Conservation (phyloP, 2,888 invertebrate genomes). For the Lysandra bellargus region DNA sequence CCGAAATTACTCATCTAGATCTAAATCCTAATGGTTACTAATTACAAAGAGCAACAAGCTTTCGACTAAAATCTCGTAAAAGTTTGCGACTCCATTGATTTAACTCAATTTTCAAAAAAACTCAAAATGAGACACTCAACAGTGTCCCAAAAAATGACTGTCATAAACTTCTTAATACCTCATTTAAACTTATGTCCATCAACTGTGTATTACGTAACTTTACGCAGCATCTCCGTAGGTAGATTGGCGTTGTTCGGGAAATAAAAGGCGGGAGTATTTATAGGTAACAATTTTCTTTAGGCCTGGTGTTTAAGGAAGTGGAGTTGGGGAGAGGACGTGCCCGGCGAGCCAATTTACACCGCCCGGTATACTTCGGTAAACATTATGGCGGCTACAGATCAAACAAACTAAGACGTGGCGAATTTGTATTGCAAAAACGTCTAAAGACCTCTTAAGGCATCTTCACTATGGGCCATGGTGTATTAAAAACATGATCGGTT, state of each 20-base stretch:
- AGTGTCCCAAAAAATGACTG: background rate
- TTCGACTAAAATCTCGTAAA: background rate
- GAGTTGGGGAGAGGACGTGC: conserved; percentile 58
- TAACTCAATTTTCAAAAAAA: background rate
- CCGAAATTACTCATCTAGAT: background rate
- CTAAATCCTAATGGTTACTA: too few species aligned
- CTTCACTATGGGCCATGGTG: too few species aligned
- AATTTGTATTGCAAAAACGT: background rate
- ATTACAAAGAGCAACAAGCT: background rate
- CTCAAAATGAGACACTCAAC: background rate
- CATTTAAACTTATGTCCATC: conserved; percentile 19
- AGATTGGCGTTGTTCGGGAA: conserved; percentile 24
- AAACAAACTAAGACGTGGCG: conserved; percentile 59
- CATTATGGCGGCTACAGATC: conserved; percentile 66
- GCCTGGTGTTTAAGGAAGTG: conserved; percentile 66
- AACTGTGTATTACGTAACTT: conserved; percentile 3
- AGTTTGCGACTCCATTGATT: background rate
- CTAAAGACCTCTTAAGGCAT: background rate
- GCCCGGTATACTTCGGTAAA: conserved; percentile 48
- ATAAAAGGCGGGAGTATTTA: conserved; percentile 28
- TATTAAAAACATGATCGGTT: too few species aligned
- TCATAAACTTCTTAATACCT: background rate
- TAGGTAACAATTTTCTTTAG: conserved; percentile 49
- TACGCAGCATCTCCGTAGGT: background rate
- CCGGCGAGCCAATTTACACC: conserved; percentile 50